A percentile compares a stretch with the other conserved stretches of the same genome.
Conservation (phyloP, 2,888 invertebrate species). For the Drosophila neotestacea region DNA sequence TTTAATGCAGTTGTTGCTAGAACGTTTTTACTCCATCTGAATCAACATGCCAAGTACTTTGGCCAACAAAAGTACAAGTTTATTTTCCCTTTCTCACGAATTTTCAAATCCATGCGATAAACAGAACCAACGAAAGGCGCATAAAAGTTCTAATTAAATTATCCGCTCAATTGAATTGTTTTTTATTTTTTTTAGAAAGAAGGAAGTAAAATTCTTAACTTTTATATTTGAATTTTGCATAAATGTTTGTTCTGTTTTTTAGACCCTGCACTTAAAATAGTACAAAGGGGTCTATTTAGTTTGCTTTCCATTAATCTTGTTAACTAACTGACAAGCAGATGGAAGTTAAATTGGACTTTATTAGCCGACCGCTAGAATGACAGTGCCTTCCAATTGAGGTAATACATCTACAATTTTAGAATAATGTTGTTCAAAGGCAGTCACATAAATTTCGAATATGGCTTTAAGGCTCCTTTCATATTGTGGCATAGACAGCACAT, state of each 20-base stretch:
- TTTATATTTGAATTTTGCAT: constrained; percentile 24
- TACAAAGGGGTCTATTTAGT: too few species aligned
- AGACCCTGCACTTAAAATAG: too few species aligned
- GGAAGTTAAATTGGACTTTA: constrained; percentile 14
- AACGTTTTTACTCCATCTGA: constrained; percentile 31
- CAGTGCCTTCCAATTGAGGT: constrained; percentile 34
- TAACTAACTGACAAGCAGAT: constrained; percentile 14
- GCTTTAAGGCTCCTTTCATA: not conserved
- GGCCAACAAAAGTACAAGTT: constrained; percentile 25
- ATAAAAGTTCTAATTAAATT: constrained; percentile 69
- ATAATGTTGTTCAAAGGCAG: not conserved
- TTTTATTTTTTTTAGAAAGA: constrained; percentile 21
- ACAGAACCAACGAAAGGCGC: constrained; percentile 10
- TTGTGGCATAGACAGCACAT: constrained; percentile 18
- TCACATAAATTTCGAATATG: constrained; percentile 29
- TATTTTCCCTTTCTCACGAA: constrained; percentile 9
- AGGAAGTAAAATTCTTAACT: constrained; percentile 7
- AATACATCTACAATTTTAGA: constrained; percentile 1
- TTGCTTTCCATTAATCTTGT: constrained; percentile 41
- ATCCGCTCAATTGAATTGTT: constrained; percentile 63
- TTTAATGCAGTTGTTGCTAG: constrained; percentile 35
- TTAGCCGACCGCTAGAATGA: constrained; percentile 19
- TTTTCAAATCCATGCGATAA: constrained; percentile 46
- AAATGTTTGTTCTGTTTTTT: constrained; percentile 37
- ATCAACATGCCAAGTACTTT: constrained; percentile 24